These are phyloP conservation scores for Vidua chalybeata DNA, from an alignment of 2,113 vertebrate species.

Conservation along the genomic window DNA sequence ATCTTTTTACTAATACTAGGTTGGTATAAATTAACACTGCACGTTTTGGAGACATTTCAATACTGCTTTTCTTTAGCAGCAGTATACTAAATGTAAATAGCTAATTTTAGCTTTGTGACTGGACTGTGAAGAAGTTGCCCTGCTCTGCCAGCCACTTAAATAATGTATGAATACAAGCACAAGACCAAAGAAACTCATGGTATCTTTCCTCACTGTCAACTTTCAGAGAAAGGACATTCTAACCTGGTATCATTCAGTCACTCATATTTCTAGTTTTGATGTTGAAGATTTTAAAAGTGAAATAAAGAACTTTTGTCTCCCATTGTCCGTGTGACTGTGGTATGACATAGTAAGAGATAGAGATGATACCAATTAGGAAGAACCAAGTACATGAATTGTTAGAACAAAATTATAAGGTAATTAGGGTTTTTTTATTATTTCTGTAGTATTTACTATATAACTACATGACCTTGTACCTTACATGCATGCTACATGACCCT, in stretches of 20 bases:
- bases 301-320: not conserved
- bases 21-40: not conserved
- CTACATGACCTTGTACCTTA: not conserved
- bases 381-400: not conserved
- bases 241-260: not conserved
- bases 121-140: not conserved
- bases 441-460: not conserved
- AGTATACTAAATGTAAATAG: not conserved
- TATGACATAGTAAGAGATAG: not conserved
- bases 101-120: not conserved
- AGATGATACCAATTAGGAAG: not conserved
- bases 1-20: not conserved
- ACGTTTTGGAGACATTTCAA: not conserved
- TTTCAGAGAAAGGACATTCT: not conserved
- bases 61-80: not conserved
- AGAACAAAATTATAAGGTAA: not conserved
- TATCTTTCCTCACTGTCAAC: not conserved
- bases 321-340: not conserved
- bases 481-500: rapidly evolving
- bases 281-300: not conserved
- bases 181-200: not conserved
- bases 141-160: not conserved
- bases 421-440: not conserved
- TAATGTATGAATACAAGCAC: not conserved
- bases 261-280: not conserved